Evolutionary conservation across 2,113 vertebrate genomes (phyloP), one percentile per base, ranked within the genome.

Genomic region (Syrmaticus mikado): DNA sequence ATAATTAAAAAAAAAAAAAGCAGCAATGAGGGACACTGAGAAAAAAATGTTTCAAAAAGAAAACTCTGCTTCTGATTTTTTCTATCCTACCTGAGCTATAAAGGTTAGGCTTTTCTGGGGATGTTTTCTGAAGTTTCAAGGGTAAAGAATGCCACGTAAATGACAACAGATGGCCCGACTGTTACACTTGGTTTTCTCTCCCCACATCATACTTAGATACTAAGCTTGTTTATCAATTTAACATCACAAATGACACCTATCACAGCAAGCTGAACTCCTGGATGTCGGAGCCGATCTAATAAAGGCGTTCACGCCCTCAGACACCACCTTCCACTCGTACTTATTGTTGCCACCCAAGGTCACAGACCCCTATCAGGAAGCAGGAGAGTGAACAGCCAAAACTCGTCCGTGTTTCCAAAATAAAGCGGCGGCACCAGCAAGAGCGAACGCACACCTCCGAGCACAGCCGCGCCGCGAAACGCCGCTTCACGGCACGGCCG

Each of bases 351-450:
- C 48, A 84, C 27, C 36, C 76, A 94, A 95, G 87, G 85, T 90
- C 95, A 95, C 52, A 61, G 36, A 4, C 19, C 34, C 8, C 34
- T 10, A 4, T 6, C 10, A 25, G 87, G 82, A 46, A 78, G 48
- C 28, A 1, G 46, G 13, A 68, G 52, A 10, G 82, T 87, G 94
- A 94, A 92, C 20, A 78, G 46, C 43, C 18, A 74, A 8, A 85
- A 92, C 76, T 74, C 10, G 20, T 7, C 52, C 2, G 6, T 90
- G 79, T 92, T 96, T 92, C 93, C 93, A 94, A 87, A 94, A 92
- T 53, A 94, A 64, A 73, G 67, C 41, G 11, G 75, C 30, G 81
- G 75, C 82, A 74, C 34, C 75, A 20, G 53, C 50, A 52, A 28
- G 43, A 75, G 40, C 16, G 30, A 18, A 57, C 3, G 32, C 1